Evolutionary conservation across 2,888 invertebrate species (phyloP), one percentile per base, ranked within the genome.

Genomic region (Luperina testacea): DNA sequence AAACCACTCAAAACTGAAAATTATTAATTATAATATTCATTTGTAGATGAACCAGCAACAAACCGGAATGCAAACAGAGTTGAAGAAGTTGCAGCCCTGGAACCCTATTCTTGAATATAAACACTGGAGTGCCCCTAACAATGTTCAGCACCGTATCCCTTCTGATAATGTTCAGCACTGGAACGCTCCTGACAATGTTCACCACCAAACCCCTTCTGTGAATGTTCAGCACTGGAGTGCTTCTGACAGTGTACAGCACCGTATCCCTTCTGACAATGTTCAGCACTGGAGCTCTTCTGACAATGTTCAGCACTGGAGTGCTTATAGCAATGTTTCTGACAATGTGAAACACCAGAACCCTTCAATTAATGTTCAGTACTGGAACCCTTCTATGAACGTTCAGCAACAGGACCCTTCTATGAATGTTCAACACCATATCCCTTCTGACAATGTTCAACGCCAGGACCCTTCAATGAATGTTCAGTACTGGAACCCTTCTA

Each of bases 41-140:
- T 75, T 75, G 8, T 42, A 76, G 76, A 64, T 63, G 17, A 13
- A 63, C 13, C 74, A 63, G 27, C 27, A 51, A 63, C 13, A 42
- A 17, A 11, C 27, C 7, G 27, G 17, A 63, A 27, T 24, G 24
- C 76, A 42, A 27, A 24, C 73, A 63, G 24, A 11, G 8, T 24
- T n/a, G 6, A 51, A 3, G 5, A 42, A 24, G 15, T 64, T 45
- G 42, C 17, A 45, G 9, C 17, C 51, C 27, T 24, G 45, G 68
- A 27, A 27, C n/a, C 45, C 17, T 6, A 17, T 27, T 17, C 45
- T 6, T 2, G 17, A 45, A 27, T n/a, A 68, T 27, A 45, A 68
- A 17, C 20, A 73, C 7, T 0, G 48, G 48, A 11, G 5, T 72
- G 13, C 20, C 17, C 5, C 27, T 32, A 5, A 5, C 0, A 38